phyloP scores from a whole-genome alignment of 2,888 invertebrate species.

The Phyto melanocephala region DNA sequence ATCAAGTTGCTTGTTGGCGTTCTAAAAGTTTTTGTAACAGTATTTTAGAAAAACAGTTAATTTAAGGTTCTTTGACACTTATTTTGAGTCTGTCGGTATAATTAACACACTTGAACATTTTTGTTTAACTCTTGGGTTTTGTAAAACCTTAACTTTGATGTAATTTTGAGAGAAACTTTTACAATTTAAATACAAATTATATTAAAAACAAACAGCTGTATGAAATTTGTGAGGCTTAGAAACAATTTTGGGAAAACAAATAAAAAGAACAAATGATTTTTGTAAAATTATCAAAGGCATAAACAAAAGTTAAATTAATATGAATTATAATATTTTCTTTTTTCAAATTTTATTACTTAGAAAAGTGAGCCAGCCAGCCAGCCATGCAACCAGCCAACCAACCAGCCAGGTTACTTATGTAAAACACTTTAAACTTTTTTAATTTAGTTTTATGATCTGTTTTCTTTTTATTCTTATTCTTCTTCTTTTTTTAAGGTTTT shows the following conservation, averaged over 20 bases:
- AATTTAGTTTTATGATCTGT: slow-evolving; percentile 51
- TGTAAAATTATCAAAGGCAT: neutral
- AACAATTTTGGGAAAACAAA: neutral
- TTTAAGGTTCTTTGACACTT: slow-evolving; percentile 21
- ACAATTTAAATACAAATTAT: too few relatives aligned
- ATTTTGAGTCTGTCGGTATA: neutral
- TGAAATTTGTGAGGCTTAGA: too few relatives aligned
- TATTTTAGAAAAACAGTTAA: slow-evolving; percentile 15
- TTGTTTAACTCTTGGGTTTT: neutral
- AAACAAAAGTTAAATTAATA: slow-evolving; percentile 43
- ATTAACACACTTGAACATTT: slow-evolving; percentile 37
- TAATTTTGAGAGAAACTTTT: neutral
- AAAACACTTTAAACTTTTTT: slow-evolving; percentile 54
- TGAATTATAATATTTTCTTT: slow-evolving; percentile 7
- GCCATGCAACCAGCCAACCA: neutral
- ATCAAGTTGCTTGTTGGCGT: too few relatives aligned
- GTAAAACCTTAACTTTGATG: neutral
- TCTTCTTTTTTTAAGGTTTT: neutral
- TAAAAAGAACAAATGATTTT: neutral
- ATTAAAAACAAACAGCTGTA: too few relatives aligned
- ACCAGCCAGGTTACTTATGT: slow-evolving; percentile 11
- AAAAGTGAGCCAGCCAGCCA: neutral
- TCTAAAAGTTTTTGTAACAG: too few relatives aligned
- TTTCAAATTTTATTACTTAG: neutral
- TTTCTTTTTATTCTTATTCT: neutral